A percentile compares a stretch with the other conserved stretches of the same genome.
phyloP scores from a whole-genome alignment of 2,797 vertebrate species.

The Acanthis flammea region DNA sequence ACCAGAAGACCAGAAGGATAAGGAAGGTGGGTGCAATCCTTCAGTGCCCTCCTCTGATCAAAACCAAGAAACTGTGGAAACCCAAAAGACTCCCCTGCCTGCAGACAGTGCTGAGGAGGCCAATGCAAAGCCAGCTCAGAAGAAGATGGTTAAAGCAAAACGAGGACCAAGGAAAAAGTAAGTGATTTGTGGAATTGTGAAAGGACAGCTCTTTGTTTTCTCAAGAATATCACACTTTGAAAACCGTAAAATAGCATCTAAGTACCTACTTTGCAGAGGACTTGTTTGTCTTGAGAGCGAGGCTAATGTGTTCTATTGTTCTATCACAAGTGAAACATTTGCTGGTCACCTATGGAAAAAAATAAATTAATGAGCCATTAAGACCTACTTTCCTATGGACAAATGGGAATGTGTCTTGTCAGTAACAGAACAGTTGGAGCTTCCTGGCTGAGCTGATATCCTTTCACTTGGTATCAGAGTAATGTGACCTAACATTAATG shows the following conservation, averaged over 20 bases:
- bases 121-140: constrained; percentile 72
- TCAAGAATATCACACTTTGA: background rate
- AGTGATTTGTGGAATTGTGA: constrained; percentile 2
- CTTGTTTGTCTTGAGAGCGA: background rate
- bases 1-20: constrained; percentile 77
- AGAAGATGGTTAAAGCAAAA: constrained; percentile 79
- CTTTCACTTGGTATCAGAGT: background rate
- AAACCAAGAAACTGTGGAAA: constrained; percentile 73
- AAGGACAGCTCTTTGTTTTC: background rate
- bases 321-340: background rate
- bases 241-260: background rate
- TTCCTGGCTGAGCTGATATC: background rate
- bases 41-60: constrained; percentile 62
- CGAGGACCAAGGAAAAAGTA: constrained; percentile 80
- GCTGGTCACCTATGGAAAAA: background rate
- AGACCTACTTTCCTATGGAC: background rate
- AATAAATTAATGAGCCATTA: background rate
- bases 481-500: background rate
- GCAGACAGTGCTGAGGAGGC: constrained; percentile 57
- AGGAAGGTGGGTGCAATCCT: constrained; percentile 64
- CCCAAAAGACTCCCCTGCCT: constrained; percentile 44
- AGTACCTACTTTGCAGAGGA: background rate
- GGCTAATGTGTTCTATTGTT: background rate
- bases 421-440: background rate
- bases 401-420: background rate